These are phyloP conservation scores for Aspidoscelis tigris DNA, from an alignment of 2,113 vertebrate species.

Conservation along the genomic window DNA sequence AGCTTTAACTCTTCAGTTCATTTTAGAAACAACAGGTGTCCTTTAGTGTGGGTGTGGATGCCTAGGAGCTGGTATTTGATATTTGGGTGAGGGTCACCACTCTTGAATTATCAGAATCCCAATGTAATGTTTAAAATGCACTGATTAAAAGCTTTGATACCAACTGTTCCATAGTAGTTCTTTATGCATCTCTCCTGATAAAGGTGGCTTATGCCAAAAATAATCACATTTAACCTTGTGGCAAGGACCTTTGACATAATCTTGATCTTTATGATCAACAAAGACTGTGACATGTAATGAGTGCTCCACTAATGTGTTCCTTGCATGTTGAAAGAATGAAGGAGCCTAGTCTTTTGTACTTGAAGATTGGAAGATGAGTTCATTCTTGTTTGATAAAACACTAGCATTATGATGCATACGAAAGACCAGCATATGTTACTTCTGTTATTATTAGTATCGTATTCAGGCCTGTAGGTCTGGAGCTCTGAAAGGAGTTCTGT, in stretches of 20 bases:
- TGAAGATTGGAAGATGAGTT: no score
- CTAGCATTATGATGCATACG: no score
- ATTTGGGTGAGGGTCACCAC: neutral
- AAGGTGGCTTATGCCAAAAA: slow-evolving; percentile 4
- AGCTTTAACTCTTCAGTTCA: neutral
- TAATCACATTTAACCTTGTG: slow-evolving; percentile 33
- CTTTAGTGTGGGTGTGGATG: no score
- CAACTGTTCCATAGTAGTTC: neutral
- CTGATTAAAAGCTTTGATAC: slow-evolving; percentile 26
- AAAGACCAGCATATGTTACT: no score
- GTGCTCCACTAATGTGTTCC: neutral
- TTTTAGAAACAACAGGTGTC: neutral
- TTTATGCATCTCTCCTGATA: neutral
- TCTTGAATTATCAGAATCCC: neutral
- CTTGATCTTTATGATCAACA: slow-evolving; percentile 8
- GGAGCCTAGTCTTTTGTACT: neutral
- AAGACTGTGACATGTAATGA: neutral
- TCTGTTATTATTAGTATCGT: no score
- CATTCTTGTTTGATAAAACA: no score
- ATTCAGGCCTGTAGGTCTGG: no score
- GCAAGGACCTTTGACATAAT: slow-evolving; percentile 27
- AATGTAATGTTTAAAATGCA: slow-evolving; percentile 1
- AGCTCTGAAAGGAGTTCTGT: no score
- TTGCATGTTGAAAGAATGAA: neutral
- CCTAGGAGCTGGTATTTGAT: neutral